Evolutionary conservation across 1,140 invertebrate species (phyloP).

Genomic region (Araneus ventricosus): DNA sequence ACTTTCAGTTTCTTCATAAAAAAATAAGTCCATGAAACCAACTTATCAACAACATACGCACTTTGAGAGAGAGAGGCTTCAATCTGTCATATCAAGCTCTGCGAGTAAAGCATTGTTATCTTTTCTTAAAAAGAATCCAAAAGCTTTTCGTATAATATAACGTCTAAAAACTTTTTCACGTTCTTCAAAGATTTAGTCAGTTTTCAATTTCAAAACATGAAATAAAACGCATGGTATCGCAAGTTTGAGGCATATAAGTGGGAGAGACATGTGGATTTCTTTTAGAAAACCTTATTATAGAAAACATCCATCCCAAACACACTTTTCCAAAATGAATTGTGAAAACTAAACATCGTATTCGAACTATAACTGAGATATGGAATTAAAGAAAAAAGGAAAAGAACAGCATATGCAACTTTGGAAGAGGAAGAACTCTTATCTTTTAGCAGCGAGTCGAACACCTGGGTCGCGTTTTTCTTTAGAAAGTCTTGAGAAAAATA

Average conservation of each 20-base stretch:
- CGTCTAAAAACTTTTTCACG: too few relatives aligned
- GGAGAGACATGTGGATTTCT: neutral
- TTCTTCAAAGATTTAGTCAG: neutral
- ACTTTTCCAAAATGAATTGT: neutral
- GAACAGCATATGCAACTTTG: neutral
- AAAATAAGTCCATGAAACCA: too few relatives aligned
- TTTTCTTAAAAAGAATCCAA: too few relatives aligned
- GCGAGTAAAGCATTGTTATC: too few relatives aligned
- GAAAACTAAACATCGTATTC: neutral
- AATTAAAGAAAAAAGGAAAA: neutral
- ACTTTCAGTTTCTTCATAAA: too few relatives aligned
- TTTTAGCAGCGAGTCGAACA: neutral
- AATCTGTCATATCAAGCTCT: too few relatives aligned
- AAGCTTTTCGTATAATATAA: too few relatives aligned
- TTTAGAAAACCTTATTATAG: neutral
- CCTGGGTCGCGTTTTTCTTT: neutral
- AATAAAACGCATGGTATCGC: neutral
- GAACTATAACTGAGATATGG: neutral
- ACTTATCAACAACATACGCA: too few relatives aligned
- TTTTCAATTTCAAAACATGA: neutral
- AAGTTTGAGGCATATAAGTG: neutral
- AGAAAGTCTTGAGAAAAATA: neutral
- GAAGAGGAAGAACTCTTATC: neutral
- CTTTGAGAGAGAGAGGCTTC: too few relatives aligned
- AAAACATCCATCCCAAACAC: neutral